Conservation (phyloP, 1,140 invertebrate species). For the Pseudomyrmex pallidus region DNA sequence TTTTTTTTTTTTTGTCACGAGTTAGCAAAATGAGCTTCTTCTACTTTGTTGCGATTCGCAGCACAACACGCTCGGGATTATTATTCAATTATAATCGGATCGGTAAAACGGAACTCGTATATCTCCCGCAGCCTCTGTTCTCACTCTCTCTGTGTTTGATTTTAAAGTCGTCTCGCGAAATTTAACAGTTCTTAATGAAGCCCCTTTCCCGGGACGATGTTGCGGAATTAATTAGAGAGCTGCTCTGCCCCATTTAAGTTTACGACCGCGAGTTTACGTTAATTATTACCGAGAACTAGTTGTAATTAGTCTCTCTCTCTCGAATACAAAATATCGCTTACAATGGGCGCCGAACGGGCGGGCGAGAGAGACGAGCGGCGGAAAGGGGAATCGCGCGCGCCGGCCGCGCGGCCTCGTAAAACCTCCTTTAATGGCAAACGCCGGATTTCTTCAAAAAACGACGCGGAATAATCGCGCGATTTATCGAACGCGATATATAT, state of each 20-base stretch:
- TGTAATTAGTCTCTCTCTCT: slow-evolving; percentile 75
- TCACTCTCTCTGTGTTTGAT: slow-evolving; percentile 23
- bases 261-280: slow-evolving; percentile 74
- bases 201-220: slow-evolving; percentile 71
- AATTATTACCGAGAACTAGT: slow-evolving; percentile 75
- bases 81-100: slow-evolving; percentile 15
- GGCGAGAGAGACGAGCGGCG: neutral
- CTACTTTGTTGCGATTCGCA: no score
- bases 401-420: slow-evolving; percentile 55
- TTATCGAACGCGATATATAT: neutral
- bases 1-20: no score
- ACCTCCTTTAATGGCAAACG: slow-evolving; percentile 59
- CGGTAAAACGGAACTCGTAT: neutral
- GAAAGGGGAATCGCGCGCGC: no score
- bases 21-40: no score
- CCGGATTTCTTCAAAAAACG: slow-evolving; percentile 40
- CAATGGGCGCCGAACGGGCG: slow-evolving; percentile 4
- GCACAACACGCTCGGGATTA: neutral
- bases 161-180: slow-evolving; percentile 57
- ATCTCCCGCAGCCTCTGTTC: neutral
- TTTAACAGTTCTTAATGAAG: slow-evolving; percentile 74
- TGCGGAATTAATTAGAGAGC: slow-evolving; percentile 76
- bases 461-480: neutral
- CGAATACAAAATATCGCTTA: slow-evolving; percentile 75
- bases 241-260: slow-evolving; percentile 75